Conservation (phyloP, 1,140 invertebrate species). For the Laupala kohalensis region DNA sequence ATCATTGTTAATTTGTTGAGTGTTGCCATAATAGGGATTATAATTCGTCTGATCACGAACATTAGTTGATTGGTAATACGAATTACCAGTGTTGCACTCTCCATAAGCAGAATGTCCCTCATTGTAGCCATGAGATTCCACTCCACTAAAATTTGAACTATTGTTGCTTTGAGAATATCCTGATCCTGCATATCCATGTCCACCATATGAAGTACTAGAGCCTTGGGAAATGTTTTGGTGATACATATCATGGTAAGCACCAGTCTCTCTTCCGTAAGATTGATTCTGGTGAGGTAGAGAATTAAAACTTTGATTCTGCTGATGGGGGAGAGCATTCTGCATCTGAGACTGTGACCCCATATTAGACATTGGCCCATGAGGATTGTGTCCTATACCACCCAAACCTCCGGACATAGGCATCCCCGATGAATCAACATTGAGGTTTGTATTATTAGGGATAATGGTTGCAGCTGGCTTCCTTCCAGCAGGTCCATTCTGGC, state of each 20-base stretch:
- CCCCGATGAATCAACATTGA: not conserved
- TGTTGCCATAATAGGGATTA: not conserved
- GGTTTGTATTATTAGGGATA: constrained; percentile 39
- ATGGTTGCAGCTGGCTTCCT: constrained; percentile 53
- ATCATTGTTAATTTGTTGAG: not conserved
- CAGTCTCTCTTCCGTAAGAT: not conserved
- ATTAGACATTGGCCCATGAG: not conserved
- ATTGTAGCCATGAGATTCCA: not conserved
- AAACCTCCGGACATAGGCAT: not conserved
- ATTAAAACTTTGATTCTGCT: not conserved
- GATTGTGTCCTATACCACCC: not conserved
- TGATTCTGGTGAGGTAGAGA: not conserved
- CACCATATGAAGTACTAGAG: not conserved
- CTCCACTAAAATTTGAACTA: not conserved
- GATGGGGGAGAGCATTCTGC: not conserved
- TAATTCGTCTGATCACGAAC: not conserved
- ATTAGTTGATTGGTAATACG: not conserved
- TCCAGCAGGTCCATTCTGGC: not conserved
- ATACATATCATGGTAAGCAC: not conserved
- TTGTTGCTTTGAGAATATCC: not conserved
- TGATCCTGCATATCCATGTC: not conserved
- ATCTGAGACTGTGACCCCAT: not conserved
- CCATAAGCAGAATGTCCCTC: not conserved
- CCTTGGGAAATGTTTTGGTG: not conserved
- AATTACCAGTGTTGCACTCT: not conserved